A percentile compares a stretch with the other conserved stretches of the same genome.
These are phyloP conservation scores for Prunella strophiata DNA, from an alignment of 2,797 vertebrate genomes.

Conservation along the genomic window DNA sequence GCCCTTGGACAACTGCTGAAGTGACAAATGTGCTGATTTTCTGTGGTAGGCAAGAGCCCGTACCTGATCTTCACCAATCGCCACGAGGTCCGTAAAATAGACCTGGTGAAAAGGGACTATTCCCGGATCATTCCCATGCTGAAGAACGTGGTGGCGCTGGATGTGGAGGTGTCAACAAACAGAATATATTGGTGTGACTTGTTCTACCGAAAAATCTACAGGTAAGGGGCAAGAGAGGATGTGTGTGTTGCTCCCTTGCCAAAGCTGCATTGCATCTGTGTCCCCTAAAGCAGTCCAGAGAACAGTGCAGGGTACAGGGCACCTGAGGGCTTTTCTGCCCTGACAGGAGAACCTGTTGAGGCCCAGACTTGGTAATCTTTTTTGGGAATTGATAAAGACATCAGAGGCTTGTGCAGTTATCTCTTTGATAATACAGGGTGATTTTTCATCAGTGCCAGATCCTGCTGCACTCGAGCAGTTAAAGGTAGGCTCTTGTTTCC, in stretches of 20 bases:
- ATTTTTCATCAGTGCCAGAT: background rate
- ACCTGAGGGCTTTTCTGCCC: background rate
- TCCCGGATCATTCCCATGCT: slow-evolving; percentile 91
- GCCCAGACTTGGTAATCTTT: background rate
- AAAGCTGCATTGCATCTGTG: background rate
- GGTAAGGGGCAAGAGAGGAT: slow-evolving; percentile 75
- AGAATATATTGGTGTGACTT: slow-evolving; percentile 98
- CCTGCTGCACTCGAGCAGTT: background rate
- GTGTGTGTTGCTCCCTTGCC: background rate
- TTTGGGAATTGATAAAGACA: background rate
- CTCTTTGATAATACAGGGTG: background rate
- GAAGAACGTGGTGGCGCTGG: slow-evolving; percentile 95
- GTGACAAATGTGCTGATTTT: background rate
- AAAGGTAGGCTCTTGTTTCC: background rate
- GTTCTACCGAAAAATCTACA: slow-evolving; percentile 94
- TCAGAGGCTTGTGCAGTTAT: background rate
- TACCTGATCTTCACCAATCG: slow-evolving; percentile 97
- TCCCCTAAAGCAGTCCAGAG: background rate
- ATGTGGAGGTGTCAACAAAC: slow-evolving; percentile 93
- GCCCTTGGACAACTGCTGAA: background rate
- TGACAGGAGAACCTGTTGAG: background rate
- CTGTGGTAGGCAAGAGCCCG: slow-evolving; percentile 86
- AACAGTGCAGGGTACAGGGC: background rate
- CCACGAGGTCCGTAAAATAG: slow-evolving; percentile 93
- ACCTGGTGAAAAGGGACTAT: slow-evolving; percentile 92